Evolutionary conservation across 1,140 invertebrate genomes (phyloP).

Genomic region (Diorhabda sublineata): DNA sequence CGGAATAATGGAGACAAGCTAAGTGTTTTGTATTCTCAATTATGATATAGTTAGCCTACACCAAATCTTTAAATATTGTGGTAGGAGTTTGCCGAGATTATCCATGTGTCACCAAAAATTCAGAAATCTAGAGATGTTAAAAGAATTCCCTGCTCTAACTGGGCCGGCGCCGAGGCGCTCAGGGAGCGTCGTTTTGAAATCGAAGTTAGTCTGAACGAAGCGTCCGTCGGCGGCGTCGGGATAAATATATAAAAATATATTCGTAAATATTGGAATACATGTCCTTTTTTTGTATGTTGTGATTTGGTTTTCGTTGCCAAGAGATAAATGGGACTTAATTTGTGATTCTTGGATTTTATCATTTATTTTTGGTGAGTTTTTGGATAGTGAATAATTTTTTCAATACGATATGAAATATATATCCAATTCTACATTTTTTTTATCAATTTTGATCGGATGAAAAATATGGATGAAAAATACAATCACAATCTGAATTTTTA

Average conservation of each 20-base stretch:
- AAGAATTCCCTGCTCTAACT: slow-evolving; percentile 6
- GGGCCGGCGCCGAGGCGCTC: slow-evolving; percentile 14
- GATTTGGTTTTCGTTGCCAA: background rate
- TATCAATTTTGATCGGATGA: too few relatives aligned
- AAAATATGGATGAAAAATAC: too few relatives aligned
- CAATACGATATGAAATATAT: too few relatives aligned
- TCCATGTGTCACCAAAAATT: slow-evolving; percentile 9
- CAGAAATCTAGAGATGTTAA: background rate
- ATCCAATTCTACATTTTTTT: too few relatives aligned
- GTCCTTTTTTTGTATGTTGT: slow-evolving; percentile 1
- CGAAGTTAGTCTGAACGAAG: slow-evolving; percentile 11
- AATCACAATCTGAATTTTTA: too few relatives aligned
- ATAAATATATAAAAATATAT: background rate
- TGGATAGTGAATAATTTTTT: too few relatives aligned
- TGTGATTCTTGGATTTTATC: background rate
- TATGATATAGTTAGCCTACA: slow-evolving; percentile 4
- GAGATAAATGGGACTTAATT: background rate
- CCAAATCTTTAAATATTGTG: slow-evolving; percentile 15
- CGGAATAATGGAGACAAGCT: too few relatives aligned
- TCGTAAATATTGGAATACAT: slow-evolving; percentile 4
- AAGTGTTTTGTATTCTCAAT: background rate
- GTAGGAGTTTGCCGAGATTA: slow-evolving; percentile 15
- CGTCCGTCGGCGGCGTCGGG: background rate
- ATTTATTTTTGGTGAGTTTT: too few relatives aligned
- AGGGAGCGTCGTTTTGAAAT: slow-evolving; percentile 16